Conservation (phyloP, 2,797 vertebrate species). For the Morelia viridis region DNA sequence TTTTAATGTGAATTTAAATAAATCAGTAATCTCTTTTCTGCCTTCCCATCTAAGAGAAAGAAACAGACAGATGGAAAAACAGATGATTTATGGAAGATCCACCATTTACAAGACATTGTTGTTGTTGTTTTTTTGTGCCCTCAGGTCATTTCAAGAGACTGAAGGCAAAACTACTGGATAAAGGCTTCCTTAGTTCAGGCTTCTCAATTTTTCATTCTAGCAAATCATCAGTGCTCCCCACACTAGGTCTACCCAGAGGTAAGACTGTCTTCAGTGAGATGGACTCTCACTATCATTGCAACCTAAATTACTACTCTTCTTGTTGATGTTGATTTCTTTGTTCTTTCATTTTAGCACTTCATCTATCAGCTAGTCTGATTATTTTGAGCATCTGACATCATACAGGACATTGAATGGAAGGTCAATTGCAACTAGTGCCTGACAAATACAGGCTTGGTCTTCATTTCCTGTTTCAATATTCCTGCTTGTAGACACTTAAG, state of each 20-base stretch:
- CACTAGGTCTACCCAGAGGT: background rate
- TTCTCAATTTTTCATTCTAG: slow-evolving; percentile 28
- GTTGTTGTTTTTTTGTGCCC: slow-evolving; percentile 28
- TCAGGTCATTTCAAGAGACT: slow-evolving; percentile 38
- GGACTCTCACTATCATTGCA: background rate
- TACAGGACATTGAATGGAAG: slow-evolving; percentile 18
- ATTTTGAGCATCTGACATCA: slow-evolving; percentile 6
- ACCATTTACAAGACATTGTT: slow-evolving; percentile 32
- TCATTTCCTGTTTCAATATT: slow-evolving; percentile 42
- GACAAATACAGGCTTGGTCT: slow-evolving; percentile 43
- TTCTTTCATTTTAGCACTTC: background rate
- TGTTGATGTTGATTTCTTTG: background rate
- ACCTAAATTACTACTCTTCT: background rate
- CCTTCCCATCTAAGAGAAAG: slow-evolving; percentile 24
- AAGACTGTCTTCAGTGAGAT: background rate
- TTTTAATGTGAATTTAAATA: slow-evolving; percentile 43
- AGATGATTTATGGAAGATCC: slow-evolving; percentile 33
- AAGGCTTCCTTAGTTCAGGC: slow-evolving; percentile 27
- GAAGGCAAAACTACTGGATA: slow-evolving; percentile 24
- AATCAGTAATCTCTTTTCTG: slow-evolving; percentile 42
- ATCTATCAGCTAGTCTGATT: slow-evolving; percentile 34
- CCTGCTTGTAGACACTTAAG: slow-evolving; percentile 30
- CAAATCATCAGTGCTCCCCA: background rate
- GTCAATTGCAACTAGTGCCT: slow-evolving; percentile 40
- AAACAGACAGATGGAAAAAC: slow-evolving; percentile 41